Evolutionary conservation across 2,113 vertebrate species (phyloP).

Genomic region (Chrysemys picta): DNA sequence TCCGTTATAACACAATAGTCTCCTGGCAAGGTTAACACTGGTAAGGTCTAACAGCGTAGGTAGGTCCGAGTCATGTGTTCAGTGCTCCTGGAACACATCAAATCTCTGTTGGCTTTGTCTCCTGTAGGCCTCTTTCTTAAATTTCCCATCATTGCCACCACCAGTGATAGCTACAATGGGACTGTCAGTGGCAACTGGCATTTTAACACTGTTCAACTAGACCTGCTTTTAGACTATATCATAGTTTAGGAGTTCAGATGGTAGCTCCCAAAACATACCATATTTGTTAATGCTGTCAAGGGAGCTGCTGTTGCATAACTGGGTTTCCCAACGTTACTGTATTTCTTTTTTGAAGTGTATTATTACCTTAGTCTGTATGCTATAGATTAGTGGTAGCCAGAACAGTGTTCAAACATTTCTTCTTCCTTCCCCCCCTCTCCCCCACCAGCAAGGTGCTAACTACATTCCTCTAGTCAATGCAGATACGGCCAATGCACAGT

Average conservation of each 20-base stretch:
- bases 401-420: neutral
- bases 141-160: neutral
- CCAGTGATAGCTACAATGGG: neutral
- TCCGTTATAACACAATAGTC: neutral
- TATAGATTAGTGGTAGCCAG: neutral
- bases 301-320: neutral
- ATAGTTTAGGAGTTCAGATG: neutral
- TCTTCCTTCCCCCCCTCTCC: too few relatives aligned
- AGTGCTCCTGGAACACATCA: neutral
- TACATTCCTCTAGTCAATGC: neutral
- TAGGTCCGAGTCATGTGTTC: too few relatives aligned
- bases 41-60: neutral
- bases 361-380: neutral
- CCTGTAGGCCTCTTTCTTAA: neutral
- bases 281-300: rapidly evolving
- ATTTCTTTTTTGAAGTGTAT: neutral
- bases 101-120: neutral
- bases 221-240: neutral
- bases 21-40: too few relatives aligned
- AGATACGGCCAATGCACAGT: neutral
- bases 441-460: neutral
- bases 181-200: neutral
- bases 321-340: neutral
- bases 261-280: neutral
- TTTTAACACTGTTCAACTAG: neutral